These are phyloP conservation scores for Platycercus adscitus DNA, from an alignment of 2,113 vertebrate genomes.

Conservation along the genomic window DNA sequence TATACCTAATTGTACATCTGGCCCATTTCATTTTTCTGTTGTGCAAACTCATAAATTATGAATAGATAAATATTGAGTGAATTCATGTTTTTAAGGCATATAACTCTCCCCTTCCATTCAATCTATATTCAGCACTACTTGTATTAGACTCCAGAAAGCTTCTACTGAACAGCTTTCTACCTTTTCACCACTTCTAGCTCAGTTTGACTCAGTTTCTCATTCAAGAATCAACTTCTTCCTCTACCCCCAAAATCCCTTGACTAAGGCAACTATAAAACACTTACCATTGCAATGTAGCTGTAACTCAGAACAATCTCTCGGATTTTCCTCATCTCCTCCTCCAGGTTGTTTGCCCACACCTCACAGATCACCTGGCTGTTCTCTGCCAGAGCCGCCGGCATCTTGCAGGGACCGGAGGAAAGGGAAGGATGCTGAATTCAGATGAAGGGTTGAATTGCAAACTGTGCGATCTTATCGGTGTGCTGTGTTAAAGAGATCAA, in stretches of 20 bases:
- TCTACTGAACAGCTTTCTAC: not conserved
- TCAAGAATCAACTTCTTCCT: not conserved
- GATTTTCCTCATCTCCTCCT: slow-evolving; percentile 98
- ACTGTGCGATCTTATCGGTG: not conserved
- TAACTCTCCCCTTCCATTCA: not conserved
- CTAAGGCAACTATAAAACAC: not conserved
- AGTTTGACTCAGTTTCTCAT: not conserved
- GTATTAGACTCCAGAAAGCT: not conserved
- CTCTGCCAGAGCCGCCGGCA: slow-evolving; percentile 97
- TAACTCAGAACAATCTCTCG: slow-evolving; percentile 95
- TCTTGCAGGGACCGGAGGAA: slow-evolving; percentile 75
- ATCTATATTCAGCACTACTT: not conserved
- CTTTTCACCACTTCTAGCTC: not conserved
- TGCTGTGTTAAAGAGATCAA: not conserved
- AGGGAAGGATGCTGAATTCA: not conserved
- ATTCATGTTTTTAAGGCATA: not conserved
- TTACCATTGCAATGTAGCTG: slow-evolving; percentile 98
- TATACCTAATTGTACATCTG: not conserved
- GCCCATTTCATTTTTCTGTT: not conserved
- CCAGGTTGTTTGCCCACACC: slow-evolving; percentile 98
- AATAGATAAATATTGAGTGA: not conserved
- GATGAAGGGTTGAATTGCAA: not conserved
- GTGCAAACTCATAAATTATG: not conserved
- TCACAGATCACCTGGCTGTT: slow-evolving; percentile 99
- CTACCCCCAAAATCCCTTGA: not conserved